Evolutionary conservation across 2,113 vertebrate species (phyloP).

Genomic region (Aspiorhynchus laticeps): DNA sequence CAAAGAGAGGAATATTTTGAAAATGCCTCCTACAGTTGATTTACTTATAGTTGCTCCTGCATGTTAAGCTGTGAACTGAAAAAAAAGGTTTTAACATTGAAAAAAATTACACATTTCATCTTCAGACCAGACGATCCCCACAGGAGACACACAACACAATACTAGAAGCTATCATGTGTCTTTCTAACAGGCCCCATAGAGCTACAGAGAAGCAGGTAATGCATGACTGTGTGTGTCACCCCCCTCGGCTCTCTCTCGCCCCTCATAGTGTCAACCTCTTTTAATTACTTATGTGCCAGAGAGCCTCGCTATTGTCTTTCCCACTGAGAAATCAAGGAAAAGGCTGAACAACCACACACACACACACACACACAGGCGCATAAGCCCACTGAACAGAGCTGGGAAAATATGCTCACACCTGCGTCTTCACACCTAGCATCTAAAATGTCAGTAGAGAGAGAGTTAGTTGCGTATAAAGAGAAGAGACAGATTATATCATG

Average conservation of each 20-base stretch:
- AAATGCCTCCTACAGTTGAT: background rate
- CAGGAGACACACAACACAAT: background rate
- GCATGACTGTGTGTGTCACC: slow-evolving; percentile 54
- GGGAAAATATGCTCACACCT: slow-evolving; percentile 67
- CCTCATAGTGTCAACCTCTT: slow-evolving; percentile 57
- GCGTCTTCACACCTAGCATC: slow-evolving; percentile 62
- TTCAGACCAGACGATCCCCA: background rate
- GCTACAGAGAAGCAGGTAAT: slow-evolving; percentile 1
- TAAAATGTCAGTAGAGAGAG: slow-evolving; percentile 63
- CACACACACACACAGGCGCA: background rate
- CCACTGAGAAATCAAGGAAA: slow-evolving; percentile 54
- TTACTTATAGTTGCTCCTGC: background rate
- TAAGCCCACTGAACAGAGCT: slow-evolving; percentile 51
- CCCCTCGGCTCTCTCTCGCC: slow-evolving; percentile 50
- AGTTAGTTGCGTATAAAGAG: background rate
- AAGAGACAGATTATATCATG: background rate
- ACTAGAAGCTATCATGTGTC: slow-evolving; percentile 8
- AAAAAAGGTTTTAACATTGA: background rate
- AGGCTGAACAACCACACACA: slow-evolving; percentile 37
- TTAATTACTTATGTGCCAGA: slow-evolving; percentile 63
- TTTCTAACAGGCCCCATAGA: slow-evolving; percentile 14
- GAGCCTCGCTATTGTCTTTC: slow-evolving; percentile 46
- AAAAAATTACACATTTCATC: background rate
- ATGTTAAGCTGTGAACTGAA: background rate
- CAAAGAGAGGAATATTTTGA: background rate